Evolutionary conservation across 2,113 vertebrate genomes (phyloP).

Genomic region (Amphilophus citrinellus): DNA sequence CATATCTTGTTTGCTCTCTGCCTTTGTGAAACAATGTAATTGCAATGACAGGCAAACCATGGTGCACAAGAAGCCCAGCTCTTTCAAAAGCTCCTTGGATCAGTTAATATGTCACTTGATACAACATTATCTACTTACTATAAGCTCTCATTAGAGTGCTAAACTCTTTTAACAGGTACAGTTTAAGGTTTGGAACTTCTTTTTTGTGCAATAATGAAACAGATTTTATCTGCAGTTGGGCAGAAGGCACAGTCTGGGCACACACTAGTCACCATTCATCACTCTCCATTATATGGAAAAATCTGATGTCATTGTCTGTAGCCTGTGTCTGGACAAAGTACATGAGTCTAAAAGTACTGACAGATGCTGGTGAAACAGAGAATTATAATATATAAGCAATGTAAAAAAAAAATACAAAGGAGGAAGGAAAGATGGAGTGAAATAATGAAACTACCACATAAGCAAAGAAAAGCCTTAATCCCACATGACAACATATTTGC

Average conservation of each 20-base stretch:
- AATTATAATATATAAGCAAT: slow-evolving; percentile 22
- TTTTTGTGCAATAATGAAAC: not conserved
- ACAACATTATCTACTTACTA: not conserved
- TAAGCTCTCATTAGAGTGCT: too few species aligned
- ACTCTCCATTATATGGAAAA: slow-evolving; percentile 16
- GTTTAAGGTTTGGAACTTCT: not conserved
- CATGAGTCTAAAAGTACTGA: slow-evolving; percentile 35
- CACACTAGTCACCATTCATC: slow-evolving; percentile 6
- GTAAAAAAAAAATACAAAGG: not conserved
- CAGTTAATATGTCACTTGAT: slow-evolving; percentile 34
- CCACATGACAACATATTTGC: slow-evolving; percentile 64
- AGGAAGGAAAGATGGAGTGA: slow-evolving; percentile 11
- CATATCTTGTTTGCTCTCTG: slow-evolving; percentile 59
- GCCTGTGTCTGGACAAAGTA: not conserved
- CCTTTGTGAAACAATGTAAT: slow-evolving; percentile 59
- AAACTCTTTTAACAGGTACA: not conserved
- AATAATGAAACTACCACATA: slow-evolving; percentile 64
- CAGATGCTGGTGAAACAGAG: slow-evolving; percentile 53
- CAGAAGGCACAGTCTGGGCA: not conserved
- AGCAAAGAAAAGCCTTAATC: slow-evolving; percentile 56
- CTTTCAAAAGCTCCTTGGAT: slow-evolving; percentile 58
- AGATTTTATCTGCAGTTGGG: not conserved
- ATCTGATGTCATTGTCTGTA: not conserved
- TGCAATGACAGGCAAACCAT: slow-evolving; percentile 63
- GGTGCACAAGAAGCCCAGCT: slow-evolving; percentile 55